phyloP scores from a whole-genome alignment of 2,888 invertebrate species.

The Drosophila limbata region DNA sequence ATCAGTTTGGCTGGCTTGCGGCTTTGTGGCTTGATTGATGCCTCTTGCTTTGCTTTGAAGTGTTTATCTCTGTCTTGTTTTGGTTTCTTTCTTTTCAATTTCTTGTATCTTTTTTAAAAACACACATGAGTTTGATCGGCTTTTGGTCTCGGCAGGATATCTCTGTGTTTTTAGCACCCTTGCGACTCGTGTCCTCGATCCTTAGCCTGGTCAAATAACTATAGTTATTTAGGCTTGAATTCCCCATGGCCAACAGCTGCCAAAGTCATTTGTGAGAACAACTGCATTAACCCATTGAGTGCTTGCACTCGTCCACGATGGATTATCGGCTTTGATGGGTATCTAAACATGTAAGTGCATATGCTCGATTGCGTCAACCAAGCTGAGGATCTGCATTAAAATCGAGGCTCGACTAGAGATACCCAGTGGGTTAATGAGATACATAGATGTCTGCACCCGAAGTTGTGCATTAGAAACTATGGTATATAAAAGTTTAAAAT shows the following conservation, averaged over 20 bases:
- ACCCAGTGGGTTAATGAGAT: not conserved
- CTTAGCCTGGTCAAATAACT: constrained; percentile 13
- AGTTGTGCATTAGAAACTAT: too few relatives aligned
- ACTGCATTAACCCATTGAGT: constrained; percentile 10
- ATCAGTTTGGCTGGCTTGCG: constrained; percentile 42
- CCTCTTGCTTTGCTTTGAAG: constrained; percentile 22
- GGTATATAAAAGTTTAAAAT: too few relatives aligned
- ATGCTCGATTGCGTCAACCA: constrained; percentile 9
- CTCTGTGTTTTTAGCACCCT: constrained; percentile 12
- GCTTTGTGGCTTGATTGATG: constrained; percentile 57
- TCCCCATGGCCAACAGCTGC: constrained; percentile 41
- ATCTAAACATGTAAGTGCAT: constrained; percentile 3
- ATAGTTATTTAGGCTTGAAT: constrained; percentile 18
- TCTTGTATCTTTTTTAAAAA: not conserved
- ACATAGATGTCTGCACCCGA: too few relatives aligned
- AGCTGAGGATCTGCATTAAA: not conserved
- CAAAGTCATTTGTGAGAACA: constrained; percentile 35
- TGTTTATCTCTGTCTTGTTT: constrained; percentile 17
- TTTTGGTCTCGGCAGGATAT: constrained; percentile 28
- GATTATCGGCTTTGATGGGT: constrained; percentile 12
- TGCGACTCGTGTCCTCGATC: constrained; percentile 31
- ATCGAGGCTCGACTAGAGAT: not conserved
- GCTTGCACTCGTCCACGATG: constrained; percentile 4
- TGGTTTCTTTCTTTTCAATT: not conserved
- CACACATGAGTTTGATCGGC: constrained; percentile 5